Evolutionary conservation across 2,113 vertebrate species (phyloP), one percentile per base, ranked within the genome.

Genomic region (Nansenia antarctica): DNA sequence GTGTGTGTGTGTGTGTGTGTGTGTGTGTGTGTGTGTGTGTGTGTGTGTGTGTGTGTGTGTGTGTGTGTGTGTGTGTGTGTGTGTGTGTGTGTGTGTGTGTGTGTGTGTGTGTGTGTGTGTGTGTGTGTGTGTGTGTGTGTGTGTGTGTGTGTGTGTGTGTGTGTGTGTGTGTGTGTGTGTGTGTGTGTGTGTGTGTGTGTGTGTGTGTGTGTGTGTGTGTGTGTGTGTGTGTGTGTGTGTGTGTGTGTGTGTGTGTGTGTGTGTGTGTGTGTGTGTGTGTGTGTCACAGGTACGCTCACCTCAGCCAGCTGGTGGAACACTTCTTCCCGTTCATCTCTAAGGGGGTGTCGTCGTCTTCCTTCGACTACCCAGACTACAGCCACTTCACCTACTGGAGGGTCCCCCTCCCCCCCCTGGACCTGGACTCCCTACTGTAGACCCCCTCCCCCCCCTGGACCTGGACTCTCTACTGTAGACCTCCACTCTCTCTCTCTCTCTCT

Each of bases 271-370:
- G 9, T 60, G 27, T 60, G 58, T 79, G 29, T 64, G 22, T 59
- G 29, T 22, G 24, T 69, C 66, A 0, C 45, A 99, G 98, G 54
- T 99, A 96, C 0, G 87, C 91, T 64, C 89, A 87, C 62, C 92
- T 99, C 29, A 77, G 89, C 0, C 95, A 98, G 74, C 35, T 94
- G 73, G 96, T 97, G 45, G 95, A 98, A 58, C 92, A 97, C 30
- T 85, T 98, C 81, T 99, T 99, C 82, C 98, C 96, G 0, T 82
- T 92, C 14, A 72, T 92, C 11, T 79, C 64, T 1, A 82, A 80
- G 0, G 59, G 34, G 1, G 85, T 84, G 3, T 72, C 70, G 3
- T 86, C 59, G 0, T 0, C 62, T 0, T 85, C 87, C 55, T 88
- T 97, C 60, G 67, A 82, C 66, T 89, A 86, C 30, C 95, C 96